Evolutionary conservation across 1,140 invertebrate genomes (phyloP), one percentile per base, ranked within the genome.

Genomic region (Babylonia areolata): DNA sequence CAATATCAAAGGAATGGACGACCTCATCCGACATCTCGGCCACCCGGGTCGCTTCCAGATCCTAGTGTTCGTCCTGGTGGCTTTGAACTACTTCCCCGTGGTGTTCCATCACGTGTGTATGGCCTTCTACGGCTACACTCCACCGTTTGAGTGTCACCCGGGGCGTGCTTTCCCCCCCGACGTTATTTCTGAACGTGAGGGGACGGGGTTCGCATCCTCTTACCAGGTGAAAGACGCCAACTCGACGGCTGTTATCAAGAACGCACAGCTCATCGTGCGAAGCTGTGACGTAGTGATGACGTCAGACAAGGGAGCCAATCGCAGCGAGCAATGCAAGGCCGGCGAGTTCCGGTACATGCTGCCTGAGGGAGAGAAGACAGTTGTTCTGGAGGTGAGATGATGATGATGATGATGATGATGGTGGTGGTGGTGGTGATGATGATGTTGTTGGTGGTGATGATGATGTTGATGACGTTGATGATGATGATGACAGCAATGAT

Each of bases 1-100:
- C 23, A 80, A 54, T 42, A 42, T 77, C 37, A 77, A 40, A 20
- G 31, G 42, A 5, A 17, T 33, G n/a, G 91, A 91, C 35, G 81
- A 85, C 33, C 79, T 91, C 6, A 75, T 91, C 64, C 75, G 78
- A 11, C 87, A 88, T 69, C 87, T 91, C 3, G 91, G 91, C n/a
- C 89, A 90, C 75, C 89, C 91, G 15, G 91, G 91, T 20, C 86
- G 86, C n/a, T 91, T 88, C 81, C 91, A 91, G 85, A 39, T 91
- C 37, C 69, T 85, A 11, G 69, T 90, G 15, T 90, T 89, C 58
- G 35, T 91, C 17, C 87, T 91, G 12, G 54, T 91, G 17, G 88
- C 88, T 17, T 85, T 90, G 9, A 91, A 91, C 85, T 90, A 90
- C 69, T 90, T 89, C 75, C 90, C 90, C 2, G 54, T 91, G 31